These are phyloP conservation scores for Melinaea marsaeus DNA, from an alignment of 2,888 invertebrate genomes.

Conservation along the genomic window DNA sequence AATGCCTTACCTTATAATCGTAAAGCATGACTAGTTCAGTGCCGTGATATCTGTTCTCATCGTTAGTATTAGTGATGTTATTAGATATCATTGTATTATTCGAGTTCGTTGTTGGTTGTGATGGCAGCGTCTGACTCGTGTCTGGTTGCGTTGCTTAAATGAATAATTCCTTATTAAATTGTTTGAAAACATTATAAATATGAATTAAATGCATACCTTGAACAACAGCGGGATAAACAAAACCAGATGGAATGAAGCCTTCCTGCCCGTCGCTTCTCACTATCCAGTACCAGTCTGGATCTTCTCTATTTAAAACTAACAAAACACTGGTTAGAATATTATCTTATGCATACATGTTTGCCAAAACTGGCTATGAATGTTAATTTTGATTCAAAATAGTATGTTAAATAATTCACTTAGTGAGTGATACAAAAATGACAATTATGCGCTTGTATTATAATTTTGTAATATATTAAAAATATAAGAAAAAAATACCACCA, in stretches of 20 bases:
- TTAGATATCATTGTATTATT: slow-evolving; percentile 46
- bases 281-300: slow-evolving; percentile 98
- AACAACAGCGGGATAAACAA: slow-evolving; percentile 91
- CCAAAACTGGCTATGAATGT: too few species aligned
- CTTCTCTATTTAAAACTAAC: slow-evolving; percentile 92
- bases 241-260: slow-evolving; percentile 96
- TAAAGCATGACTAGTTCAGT: slow-evolving; percentile 96
- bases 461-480: too few species aligned
- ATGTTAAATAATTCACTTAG: too few species aligned
- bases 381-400: too few species aligned
- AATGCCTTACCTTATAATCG: slow-evolving; percentile 87
- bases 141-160: slow-evolving; percentile 59
- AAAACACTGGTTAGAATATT: neutral
- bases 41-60: slow-evolving; percentile 88
- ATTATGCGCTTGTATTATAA: too few species aligned
- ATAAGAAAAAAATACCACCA: too few species aligned
- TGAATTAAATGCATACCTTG: slow-evolving; percentile 73
- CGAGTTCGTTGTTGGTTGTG: slow-evolving; percentile 45
- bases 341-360: too few species aligned
- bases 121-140: slow-evolving; percentile 46
- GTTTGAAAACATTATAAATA: neutral
- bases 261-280: slow-evolving; percentile 94
- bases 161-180: neutral
- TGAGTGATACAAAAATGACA: too few species aligned
- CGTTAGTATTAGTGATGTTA: slow-evolving; percentile 46